Evolutionary conservation across 1,140 invertebrate species (phyloP).

Genomic region (Rhopalosiphum maidis): DNA sequence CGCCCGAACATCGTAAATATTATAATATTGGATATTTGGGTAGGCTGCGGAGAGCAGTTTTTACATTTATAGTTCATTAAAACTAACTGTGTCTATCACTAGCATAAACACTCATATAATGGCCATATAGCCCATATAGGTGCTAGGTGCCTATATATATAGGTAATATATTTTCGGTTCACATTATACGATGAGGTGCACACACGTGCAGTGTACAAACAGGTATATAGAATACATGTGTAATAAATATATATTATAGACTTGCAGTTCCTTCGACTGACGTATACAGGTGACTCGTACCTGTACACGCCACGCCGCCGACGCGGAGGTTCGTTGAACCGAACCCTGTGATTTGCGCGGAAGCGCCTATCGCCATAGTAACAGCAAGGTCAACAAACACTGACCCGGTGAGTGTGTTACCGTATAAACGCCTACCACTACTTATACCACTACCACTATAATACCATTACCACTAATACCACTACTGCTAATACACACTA

Average conservation of each 20-base stretch:
- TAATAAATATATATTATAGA: background rate
- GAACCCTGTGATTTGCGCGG: slow-evolving; percentile 13
- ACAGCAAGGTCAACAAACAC: slow-evolving; percentile 37
- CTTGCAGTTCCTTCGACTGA: background rate
- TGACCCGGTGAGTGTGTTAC: slow-evolving; percentile 15
- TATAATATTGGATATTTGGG: background rate
- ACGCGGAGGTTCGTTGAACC: slow-evolving; percentile 3
- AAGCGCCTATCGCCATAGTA: background rate
- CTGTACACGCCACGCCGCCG: background rate
- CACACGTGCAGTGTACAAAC: background rate
- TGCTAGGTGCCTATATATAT: background rate
- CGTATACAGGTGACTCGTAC: background rate
- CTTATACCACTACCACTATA: background rate
- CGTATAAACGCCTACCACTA: background rate
- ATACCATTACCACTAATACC: background rate
- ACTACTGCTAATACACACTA: background rate
- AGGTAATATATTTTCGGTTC: background rate
- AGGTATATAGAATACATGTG: background rate
- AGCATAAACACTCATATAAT: no score
- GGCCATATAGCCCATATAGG: background rate
- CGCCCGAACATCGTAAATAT: background rate
- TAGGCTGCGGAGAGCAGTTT: background rate
- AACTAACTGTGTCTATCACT: background rate
- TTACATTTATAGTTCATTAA: background rate
- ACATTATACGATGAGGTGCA: background rate